Base-by-base conservation (phyloP, 1,140 invertebrate genomes). In the Cataglyphis hispanica region DNA sequence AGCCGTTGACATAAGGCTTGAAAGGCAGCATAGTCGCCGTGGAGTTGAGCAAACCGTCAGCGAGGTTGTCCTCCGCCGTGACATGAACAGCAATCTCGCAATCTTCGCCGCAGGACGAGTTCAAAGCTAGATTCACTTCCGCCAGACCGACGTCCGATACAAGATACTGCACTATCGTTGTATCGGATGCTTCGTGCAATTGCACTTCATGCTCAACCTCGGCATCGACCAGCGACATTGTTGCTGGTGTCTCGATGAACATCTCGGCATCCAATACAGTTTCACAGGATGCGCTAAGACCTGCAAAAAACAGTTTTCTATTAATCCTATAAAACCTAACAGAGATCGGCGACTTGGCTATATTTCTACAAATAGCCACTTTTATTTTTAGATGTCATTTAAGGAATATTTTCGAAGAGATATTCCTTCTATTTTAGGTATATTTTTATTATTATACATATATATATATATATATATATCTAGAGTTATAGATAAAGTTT, bases 221-320 rank as follows among this genome's bases (percentile, higher is more conserved):
- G 7, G 76, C 93, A 87, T 91, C 94, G 85, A 87, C 94, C 37
- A 87, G 83, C 66, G 34, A 95, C 63, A n/a, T 90, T 89, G 31
- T 92, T 85, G 74, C 93, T 86, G 87, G 74, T 61, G 83, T 91
- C 88, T 96, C 96, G 2, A 96, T 88, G 89, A 95, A 95, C 69
- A 96, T 92, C 88, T 96, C 96, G 5, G 96, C 95, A 70, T 96
- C 96, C 5, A 96, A 89, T 34, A 96, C 92, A 3, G 96, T 96
- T 27, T 96, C 94, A 85, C 96, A 96, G 3, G 94, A 94, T 11
- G 93, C 93, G n/a, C 94, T 93, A 13, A 96, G 91, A 80, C 96
- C 96, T 96, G 84, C 0, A 87, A 90, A 78, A 13, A 11, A 22
- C 27, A 64, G 19, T 22, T 70, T 58, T 19, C 1, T 25, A 25